Conservation (phyloP, 2,113 vertebrate genomes). For the Marmota monax region DNA sequence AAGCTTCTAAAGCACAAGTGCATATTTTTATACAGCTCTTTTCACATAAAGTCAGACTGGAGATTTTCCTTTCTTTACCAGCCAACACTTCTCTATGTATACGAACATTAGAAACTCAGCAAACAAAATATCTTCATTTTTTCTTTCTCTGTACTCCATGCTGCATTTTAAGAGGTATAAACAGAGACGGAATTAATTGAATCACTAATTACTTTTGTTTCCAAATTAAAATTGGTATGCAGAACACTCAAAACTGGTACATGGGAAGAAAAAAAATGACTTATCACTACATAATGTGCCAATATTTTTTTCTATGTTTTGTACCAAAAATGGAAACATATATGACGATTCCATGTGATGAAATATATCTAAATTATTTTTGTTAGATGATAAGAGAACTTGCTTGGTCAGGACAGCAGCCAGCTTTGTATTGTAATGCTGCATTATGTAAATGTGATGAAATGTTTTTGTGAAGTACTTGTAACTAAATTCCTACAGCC, state of each 20-base stretch:
- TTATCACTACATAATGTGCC: conserved; percentile 85
- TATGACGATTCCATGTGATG: conserved; percentile 83
- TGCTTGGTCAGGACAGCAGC: conserved; percentile 76
- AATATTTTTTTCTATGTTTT: conserved; percentile 90
- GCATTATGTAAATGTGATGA: conserved; percentile 80
- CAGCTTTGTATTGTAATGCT: conserved; percentile 83
- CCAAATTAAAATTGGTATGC: conserved; percentile 60
- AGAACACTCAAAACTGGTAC: conserved; percentile 35
- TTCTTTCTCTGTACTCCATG: conserved; percentile 77
- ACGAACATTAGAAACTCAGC: conserved; percentile 67
- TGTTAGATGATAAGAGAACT: conserved; percentile 85
- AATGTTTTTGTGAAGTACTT: conserved; percentile 82
- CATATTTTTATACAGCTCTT: conserved; percentile 88
- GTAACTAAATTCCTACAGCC: conserved; percentile 81
- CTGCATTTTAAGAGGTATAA: conserved; percentile 71
- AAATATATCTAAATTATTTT: conserved; percentile 91
- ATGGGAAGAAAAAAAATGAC: conserved; percentile 69
- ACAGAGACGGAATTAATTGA: conserved; percentile 66
- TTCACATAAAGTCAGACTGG: conserved; percentile 81
- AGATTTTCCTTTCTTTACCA: conserved; percentile 70
- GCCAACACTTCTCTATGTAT: conserved; percentile 65
- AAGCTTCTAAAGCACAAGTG: conserved; percentile 87
- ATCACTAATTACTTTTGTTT: conserved; percentile 42
- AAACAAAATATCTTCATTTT: conserved; percentile 73
- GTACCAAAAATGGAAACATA: conserved; percentile 85